These are phyloP conservation scores for Agriopis aurantiaria DNA, from an alignment of 2,888 invertebrate species.

Conservation along the genomic window DNA sequence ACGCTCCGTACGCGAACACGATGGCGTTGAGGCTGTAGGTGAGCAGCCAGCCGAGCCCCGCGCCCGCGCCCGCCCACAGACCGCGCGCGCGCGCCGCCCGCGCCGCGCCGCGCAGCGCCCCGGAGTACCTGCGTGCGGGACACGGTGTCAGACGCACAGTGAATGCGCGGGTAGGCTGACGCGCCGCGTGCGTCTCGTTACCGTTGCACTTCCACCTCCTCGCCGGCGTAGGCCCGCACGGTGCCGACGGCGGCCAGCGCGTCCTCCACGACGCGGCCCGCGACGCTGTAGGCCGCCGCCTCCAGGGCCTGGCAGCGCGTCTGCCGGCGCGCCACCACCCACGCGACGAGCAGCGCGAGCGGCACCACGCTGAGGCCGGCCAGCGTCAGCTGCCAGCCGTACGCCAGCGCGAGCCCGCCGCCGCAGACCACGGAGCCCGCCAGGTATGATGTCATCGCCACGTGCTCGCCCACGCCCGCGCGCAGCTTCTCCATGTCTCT, in stretches of 20 bases:
- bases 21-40: constrained; percentile 91
- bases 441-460: constrained; percentile 90
- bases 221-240: constrained; percentile 83
- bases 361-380: constrained; percentile 92
- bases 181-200: too few species aligned
- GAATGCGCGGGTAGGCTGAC: too few species aligned
- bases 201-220: constrained; percentile 88
- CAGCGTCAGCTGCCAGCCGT: constrained; percentile 94
- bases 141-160: too few species aligned
- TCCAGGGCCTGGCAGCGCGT: constrained; percentile 88
- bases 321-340: constrained; percentile 64
- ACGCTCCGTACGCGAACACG: constrained; percentile 92
- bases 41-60: constrained; percentile 91
- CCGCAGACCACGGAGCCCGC: constrained; percentile 89
- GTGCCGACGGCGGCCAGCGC: constrained; percentile 88
- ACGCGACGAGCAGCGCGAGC: not conserved
- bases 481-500: constrained; percentile 92
- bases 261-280: constrained; percentile 91
- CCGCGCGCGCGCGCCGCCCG: constrained; percentile 87
- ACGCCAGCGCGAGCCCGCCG: constrained; percentile 89
- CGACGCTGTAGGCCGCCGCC: constrained; percentile 89
- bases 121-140: constrained; percentile 29
- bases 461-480: constrained; percentile 93
- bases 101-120: constrained; percentile 84
- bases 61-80: constrained; percentile 88